phyloP scores from a whole-genome alignment of 2,113 vertebrate species.

The Anarrhichthys ocellatus region DNA sequence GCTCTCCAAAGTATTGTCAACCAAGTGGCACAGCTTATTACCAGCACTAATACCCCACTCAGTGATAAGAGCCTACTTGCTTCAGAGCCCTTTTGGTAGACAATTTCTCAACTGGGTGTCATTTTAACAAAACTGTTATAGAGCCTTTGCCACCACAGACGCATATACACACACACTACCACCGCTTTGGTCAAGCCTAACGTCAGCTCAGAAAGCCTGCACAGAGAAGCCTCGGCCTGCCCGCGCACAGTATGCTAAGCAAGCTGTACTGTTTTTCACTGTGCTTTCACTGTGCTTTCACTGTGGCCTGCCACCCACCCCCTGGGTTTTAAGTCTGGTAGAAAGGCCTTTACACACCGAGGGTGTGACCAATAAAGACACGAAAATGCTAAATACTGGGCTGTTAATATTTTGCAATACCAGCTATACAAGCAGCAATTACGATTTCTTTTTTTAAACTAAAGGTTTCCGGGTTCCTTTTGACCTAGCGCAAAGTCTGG shows the following conservation, averaged over 20 bases:
- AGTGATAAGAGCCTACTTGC: slow-evolving; percentile 71
- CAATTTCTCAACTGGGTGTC: slow-evolving; percentile 52
- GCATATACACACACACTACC: neutral
- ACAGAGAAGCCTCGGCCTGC: neutral
- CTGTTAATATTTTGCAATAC: neutral
- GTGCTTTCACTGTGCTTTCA: slow-evolving; percentile 29
- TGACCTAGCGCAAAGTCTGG: neutral
- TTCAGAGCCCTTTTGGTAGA: slow-evolving; percentile 56
- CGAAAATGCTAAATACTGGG: neutral
- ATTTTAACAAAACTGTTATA: slow-evolving; percentile 15
- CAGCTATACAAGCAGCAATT: neutral
- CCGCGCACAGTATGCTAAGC: neutral
- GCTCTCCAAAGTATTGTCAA: slow-evolving; percentile 68
- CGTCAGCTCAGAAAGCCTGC: slow-evolving; percentile 7
- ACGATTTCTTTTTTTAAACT: neutral
- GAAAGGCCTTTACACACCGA: neutral
- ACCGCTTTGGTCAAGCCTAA: slow-evolving; percentile 1
- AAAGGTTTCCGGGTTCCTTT: neutral
- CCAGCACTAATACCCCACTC: slow-evolving; percentile 69
- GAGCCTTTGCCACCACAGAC: slow-evolving; percentile 6
- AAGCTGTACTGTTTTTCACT: slow-evolving; percentile 36
- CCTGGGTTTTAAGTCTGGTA: slow-evolving; percentile 25
- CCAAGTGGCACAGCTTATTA: slow-evolving; percentile 74
- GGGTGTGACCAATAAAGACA: neutral
- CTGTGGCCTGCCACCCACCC: slow-evolving; percentile 32